phyloP scores from a whole-genome alignment of 2,888 invertebrate genomes.

The Quadroppia sp. region DNA sequence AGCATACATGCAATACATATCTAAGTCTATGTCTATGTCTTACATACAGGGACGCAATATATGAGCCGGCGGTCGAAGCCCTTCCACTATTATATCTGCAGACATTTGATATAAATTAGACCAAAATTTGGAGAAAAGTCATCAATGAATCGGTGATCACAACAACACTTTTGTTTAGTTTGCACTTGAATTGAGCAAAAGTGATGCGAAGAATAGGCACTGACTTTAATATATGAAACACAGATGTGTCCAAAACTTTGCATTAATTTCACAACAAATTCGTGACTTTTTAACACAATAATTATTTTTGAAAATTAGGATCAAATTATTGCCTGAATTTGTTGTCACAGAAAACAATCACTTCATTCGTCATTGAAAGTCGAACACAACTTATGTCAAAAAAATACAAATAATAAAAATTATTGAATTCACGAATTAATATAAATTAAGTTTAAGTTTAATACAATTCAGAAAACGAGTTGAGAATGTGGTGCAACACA shows the following conservation, averaged over 20 bases:
- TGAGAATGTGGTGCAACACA: slow-evolving; percentile 17
- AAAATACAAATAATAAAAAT: neutral
- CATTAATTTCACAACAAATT: slow-evolving; percentile 6
- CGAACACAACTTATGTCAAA: neutral
- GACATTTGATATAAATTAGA: slow-evolving; percentile 1
- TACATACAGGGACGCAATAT: slow-evolving; percentile 32
- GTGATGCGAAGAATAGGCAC: slow-evolving; percentile 1
- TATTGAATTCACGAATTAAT: slow-evolving; percentile 19
- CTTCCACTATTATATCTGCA: slow-evolving; percentile 19
- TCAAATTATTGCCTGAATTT: neutral
- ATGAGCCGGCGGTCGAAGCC: neutral
- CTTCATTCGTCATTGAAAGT: neutral
- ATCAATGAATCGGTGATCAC: neutral
- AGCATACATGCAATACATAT: slow-evolving; percentile 3
- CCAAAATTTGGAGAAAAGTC: neutral
- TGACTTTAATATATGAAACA: neutral
- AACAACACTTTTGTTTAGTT: neutral
- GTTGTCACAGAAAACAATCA: slow-evolving; percentile 11
- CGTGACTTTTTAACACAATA: neutral
- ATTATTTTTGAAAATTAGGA: neutral
- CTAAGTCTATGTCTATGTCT: slow-evolving; percentile 9
- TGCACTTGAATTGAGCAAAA: neutral
- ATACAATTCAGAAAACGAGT: slow-evolving; percentile 20
- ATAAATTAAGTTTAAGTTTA: neutral
- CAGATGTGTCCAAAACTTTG: slow-evolving; percentile 1